Evolutionary conservation across 2,113 vertebrate species (phyloP), one percentile per base, ranked within the genome.

Genomic region (Merops nubicus): DNA sequence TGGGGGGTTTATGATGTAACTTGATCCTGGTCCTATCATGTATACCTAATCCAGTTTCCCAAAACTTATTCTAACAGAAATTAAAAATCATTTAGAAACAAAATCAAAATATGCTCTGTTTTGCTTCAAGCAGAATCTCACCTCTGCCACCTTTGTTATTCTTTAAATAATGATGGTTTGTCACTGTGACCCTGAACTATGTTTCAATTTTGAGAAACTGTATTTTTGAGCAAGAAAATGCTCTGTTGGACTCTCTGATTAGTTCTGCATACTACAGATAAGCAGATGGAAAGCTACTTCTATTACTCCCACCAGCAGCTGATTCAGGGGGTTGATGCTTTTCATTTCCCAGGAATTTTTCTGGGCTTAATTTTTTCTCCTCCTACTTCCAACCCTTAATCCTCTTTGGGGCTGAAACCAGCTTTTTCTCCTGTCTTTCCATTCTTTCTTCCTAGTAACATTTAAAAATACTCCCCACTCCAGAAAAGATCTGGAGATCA

Each of bases 201-300:
- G 6, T 42, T 92, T 88, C 36, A 59, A 5, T 84, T 93, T 84
- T 96, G 19, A 69, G 40, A 54, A 94, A 70, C 11, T 51, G 10
- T 62, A 11, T 59, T 93, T 91, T 75, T 51, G 67, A 74, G 73
- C 7, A 81, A 33, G 25, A 50, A 76, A 79, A 56, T 3, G 18
- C 15, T 67, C 34, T 59, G 13, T 42, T 78, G 50, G 57, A 54
- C 31, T 57, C 43, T 69, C 18, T 80, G n/a, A 74, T 34, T 63
- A 67, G 20, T 33, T 91, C 50, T 80, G 48, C 68, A 57, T 20
- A 38, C 34, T 62, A 34, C 42, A 89, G 28, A 56, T 65, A 78
- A 95, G 75, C 94, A 95, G 94, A 96, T 92, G 94, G 88, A 93
- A 93, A 93, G 56, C 53, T 65, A 45, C 69, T 87, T 91, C 51